These are phyloP conservation scores for Dendrolimus pini DNA, from an alignment of 2,888 invertebrate genomes.

Conservation along the genomic window DNA sequence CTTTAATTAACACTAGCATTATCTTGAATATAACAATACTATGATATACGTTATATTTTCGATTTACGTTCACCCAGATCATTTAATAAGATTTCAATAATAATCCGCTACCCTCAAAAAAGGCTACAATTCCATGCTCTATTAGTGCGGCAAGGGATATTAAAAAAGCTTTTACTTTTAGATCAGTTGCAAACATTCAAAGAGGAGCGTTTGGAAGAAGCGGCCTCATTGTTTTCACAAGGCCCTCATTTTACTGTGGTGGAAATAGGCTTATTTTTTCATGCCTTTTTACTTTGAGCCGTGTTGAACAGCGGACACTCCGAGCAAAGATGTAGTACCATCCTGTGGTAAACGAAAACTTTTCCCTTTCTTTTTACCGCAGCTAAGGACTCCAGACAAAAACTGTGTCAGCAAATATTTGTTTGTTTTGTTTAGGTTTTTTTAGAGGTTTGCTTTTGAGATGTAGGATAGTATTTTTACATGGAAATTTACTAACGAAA, in stretches of 20 bases:
- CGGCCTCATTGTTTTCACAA: constrained; percentile 37
- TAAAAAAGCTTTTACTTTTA: not conserved
- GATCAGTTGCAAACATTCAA: constrained; percentile 30
- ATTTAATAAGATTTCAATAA: too few species aligned
- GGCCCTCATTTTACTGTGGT: constrained; percentile 37
- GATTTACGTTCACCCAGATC: too few species aligned
- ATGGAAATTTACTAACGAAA: too few species aligned
- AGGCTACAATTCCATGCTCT: too few species aligned
- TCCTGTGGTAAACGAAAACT: not conserved
- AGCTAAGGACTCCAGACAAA: not conserved
- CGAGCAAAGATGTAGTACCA: not conserved
- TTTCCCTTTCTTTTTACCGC: not conserved
- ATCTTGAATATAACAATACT: too few species aligned
- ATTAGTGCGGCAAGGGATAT: too few species aligned
- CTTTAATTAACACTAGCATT: too few species aligned
- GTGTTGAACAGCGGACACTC: not conserved
- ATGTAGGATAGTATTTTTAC: too few species aligned
- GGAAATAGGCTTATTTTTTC: constrained; percentile 34
- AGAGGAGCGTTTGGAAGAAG: constrained; percentile 30
- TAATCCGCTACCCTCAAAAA: too few species aligned
- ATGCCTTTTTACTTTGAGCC: constrained; percentile 23
- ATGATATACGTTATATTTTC: too few species aligned
- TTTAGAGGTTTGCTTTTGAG: too few species aligned
- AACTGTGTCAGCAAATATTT: not conserved
- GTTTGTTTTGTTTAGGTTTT: not conserved